These are phyloP conservation scores for Periophthalmus magnuspinnatus DNA, from an alignment of 2,797 vertebrate genomes.

Conservation along the genomic window DNA sequence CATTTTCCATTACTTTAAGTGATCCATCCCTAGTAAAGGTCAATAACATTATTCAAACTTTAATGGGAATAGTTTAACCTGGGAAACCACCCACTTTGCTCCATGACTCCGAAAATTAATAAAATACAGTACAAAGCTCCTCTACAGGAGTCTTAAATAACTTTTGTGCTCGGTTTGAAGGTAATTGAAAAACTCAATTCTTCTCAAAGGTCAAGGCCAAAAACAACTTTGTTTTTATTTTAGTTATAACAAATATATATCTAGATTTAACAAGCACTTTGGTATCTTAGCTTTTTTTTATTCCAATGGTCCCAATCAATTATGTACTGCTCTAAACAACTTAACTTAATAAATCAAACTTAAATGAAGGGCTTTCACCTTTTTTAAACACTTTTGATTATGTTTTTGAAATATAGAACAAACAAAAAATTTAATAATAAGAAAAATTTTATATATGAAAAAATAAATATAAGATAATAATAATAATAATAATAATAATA, in stretches of 20 bases:
- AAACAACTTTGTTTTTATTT: background rate
- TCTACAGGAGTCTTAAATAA: slow-evolving; percentile 43
- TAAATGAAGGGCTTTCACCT: background rate
- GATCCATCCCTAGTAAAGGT: slow-evolving; percentile 71
- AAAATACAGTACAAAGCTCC: slow-evolving; percentile 42
- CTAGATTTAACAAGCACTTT: background rate
- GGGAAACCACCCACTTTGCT: slow-evolving; percentile 58
- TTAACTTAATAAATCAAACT: background rate
- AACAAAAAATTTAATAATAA: too few species aligned
- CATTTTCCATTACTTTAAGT: slow-evolving; percentile 69
- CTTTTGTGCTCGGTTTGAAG: background rate
- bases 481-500: too few species aligned
- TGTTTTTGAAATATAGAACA: too few species aligned
- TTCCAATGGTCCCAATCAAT: background rate
- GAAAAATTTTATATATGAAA: too few species aligned
- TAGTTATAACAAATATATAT: background rate
- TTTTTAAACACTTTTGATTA: too few species aligned
- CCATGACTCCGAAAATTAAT: slow-evolving; percentile 43
- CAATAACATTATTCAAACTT: slow-evolving; percentile 75
- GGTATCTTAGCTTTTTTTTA: background rate
- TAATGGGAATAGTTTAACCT: slow-evolving; percentile 73
- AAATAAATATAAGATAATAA: too few species aligned
- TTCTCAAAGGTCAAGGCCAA: background rate
- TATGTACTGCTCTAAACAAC: background rate
- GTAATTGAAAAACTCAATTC: background rate